These are phyloP conservation scores for Jacana jacana DNA, from an alignment of 2,113 vertebrate genomes.

Conservation along the genomic window DNA sequence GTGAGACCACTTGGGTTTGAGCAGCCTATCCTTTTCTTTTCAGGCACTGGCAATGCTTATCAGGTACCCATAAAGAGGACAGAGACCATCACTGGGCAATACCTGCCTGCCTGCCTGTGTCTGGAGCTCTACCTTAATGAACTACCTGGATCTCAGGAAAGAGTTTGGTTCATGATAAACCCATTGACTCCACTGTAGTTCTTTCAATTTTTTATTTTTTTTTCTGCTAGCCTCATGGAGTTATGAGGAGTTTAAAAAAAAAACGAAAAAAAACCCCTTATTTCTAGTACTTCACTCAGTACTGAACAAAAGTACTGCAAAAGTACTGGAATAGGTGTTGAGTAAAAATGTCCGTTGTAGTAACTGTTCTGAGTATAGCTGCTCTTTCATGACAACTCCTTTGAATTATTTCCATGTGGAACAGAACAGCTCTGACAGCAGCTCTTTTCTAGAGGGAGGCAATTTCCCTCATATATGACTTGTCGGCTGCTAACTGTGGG, in stretches of 20 bases:
- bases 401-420: conserved; percentile 45
- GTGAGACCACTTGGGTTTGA: not conserved
- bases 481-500: conserved; percentile 50
- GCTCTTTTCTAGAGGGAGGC: conserved; percentile 28
- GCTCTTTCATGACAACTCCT: not conserved
- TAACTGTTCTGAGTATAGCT: conserved; percentile 1
- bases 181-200: not conserved
- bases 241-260: not conserved
- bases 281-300: not conserved
- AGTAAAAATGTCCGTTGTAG: not conserved
- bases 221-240: not conserved
- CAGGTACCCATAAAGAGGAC: not conserved
- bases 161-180: not conserved
- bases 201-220: not conserved
- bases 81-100: not conserved
- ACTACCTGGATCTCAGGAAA: not conserved
- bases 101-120: not conserved
- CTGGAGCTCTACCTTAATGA: not conserved
- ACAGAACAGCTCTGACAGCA: conserved; percentile 23
- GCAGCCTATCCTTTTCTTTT: not conserved
- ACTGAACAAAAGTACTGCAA: not conserved
- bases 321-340: not conserved
- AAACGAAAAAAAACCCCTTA: not conserved
- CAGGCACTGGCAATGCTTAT: not conserved
- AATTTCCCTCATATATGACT: conserved; percentile 48